A percentile compares a stretch with the other conserved stretches of the same genome.
phyloP scores from a whole-genome alignment of 1,140 invertebrate species.

The Ceratina australensis region DNA sequence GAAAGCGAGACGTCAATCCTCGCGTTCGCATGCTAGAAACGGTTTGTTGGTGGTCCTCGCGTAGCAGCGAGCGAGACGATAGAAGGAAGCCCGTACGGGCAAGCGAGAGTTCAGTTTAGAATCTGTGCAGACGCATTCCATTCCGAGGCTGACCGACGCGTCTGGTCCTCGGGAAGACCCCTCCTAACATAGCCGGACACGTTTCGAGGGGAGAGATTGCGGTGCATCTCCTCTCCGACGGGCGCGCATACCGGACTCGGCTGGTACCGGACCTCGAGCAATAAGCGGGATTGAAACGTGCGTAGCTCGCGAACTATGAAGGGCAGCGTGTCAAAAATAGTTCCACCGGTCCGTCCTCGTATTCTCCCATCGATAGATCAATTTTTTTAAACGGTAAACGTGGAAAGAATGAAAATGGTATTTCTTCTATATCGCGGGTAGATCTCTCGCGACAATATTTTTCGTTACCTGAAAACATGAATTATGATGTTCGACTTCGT shows the following conservation, averaged over 20 bases:
- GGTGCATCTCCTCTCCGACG: conserved; percentile 68
- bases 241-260: conserved; percentile 68
- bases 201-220: conserved; percentile 74
- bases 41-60: conserved; percentile 68
- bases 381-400: not conserved
- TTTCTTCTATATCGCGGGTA: not conserved
- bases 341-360: too few species aligned
- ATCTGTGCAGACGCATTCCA: conserved; percentile 77
- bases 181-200: conserved; percentile 65
- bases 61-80: conserved; percentile 37
- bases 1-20: conserved; percentile 29
- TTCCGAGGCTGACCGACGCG: conserved; percentile 65
- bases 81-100: conserved; percentile 49
- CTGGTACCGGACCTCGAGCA: conserved; percentile 56
- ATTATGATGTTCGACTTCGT: conserved; percentile 52
- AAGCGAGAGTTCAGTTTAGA: conserved; percentile 66
- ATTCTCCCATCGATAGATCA: too few species aligned
- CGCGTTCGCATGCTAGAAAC: conserved; percentile 50
- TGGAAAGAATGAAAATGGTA: not conserved
- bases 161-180: conserved; percentile 57
- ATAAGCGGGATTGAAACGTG: not conserved
- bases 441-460: conserved; percentile 26
- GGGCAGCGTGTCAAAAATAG: too few species aligned
- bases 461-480: conserved; percentile 53
- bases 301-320: not conserved